A percentile compares a stretch with the other conserved stretches of the same genome.
These are phyloP conservation scores for Andrena hattorfiana DNA, from an alignment of 2,888 invertebrate genomes.

Conservation along the genomic window DNA sequence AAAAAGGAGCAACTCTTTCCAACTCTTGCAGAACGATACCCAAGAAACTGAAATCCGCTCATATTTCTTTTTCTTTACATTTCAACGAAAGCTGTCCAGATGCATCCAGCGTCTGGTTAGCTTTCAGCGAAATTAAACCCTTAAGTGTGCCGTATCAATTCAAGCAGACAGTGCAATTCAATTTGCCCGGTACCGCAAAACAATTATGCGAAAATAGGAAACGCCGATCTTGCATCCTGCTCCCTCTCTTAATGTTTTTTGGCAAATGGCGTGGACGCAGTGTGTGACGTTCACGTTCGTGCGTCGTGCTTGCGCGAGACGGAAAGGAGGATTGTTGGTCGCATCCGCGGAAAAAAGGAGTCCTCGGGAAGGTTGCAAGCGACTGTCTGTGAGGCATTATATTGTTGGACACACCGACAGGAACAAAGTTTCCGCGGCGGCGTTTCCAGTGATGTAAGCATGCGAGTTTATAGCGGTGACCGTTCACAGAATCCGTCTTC, in stretches of 20 bases:
- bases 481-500: slow-evolving; percentile 58
- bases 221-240: neutral
- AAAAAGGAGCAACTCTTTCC: neutral
- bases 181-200: neutral
- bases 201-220: slow-evolving; percentile 7
- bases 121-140: slow-evolving; percentile 35
- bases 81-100: slow-evolving; percentile 5
- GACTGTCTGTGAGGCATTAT: slow-evolving; percentile 11
- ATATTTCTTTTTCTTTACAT: neutral
- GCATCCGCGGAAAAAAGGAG: slow-evolving; percentile 13
- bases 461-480: slow-evolving; percentile 82
- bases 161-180: slow-evolving; percentile 7
- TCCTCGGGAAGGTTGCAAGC: slow-evolving; percentile 32
- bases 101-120: neutral
- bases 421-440: slow-evolving; percentile 40
- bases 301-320: neutral
- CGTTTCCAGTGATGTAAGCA: slow-evolving; percentile 80
- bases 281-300: neutral
- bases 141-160: slow-evolving; percentile 16
- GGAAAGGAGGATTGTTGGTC: neutral
- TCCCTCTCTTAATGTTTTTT: neutral
- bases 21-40: neutral
- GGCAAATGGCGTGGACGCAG: neutral
- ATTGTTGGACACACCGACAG: slow-evolving; percentile 34
- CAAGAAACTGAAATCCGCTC: neutral